phyloP scores from a whole-genome alignment of 2,888 invertebrate species.

The Erebia aethiops region DNA sequence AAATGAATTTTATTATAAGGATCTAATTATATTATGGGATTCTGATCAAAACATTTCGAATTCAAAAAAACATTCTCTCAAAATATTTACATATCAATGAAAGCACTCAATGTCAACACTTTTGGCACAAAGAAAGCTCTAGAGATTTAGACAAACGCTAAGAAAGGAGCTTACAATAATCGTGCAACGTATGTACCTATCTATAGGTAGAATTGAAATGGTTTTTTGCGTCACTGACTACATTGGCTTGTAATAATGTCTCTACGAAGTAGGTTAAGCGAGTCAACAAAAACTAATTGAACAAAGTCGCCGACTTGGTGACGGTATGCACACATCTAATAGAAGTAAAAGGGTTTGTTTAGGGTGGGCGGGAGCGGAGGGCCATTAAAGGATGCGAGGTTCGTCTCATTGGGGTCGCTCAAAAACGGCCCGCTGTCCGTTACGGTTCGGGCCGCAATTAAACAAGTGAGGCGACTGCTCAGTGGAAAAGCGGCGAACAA shows the following conservation, averaged over 20 bases:
- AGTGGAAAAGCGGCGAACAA: slow-evolving; percentile 75
- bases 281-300: slow-evolving; percentile 24
- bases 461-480: slow-evolving; percentile 66
- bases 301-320: slow-evolving; percentile 27
- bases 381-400: slow-evolving; percentile 73
- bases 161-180: no score
- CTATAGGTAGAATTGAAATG: no score
- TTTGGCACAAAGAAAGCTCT: no score
- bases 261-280: slow-evolving; percentile 1
- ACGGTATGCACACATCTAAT: slow-evolving; percentile 37
- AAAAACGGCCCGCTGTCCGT: slow-evolving; percentile 74
- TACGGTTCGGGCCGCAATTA: slow-evolving; percentile 75
- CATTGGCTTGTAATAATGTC: background rate
- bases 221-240: background rate
- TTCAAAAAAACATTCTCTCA: no score
- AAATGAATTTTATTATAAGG: no score
- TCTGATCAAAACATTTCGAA: no score
- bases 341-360: slow-evolving; percentile 37
- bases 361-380: slow-evolving; percentile 45
- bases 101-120: no score
- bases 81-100: no score
- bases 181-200: no score
- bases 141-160: no score
- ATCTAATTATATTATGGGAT: no score
- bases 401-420: slow-evolving; percentile 66